A percentile compares a stretch with the other conserved stretches of the same genome.
phyloP scores from a whole-genome alignment of 2,113 vertebrate species.

The Sphyrna mokarran region DNA sequence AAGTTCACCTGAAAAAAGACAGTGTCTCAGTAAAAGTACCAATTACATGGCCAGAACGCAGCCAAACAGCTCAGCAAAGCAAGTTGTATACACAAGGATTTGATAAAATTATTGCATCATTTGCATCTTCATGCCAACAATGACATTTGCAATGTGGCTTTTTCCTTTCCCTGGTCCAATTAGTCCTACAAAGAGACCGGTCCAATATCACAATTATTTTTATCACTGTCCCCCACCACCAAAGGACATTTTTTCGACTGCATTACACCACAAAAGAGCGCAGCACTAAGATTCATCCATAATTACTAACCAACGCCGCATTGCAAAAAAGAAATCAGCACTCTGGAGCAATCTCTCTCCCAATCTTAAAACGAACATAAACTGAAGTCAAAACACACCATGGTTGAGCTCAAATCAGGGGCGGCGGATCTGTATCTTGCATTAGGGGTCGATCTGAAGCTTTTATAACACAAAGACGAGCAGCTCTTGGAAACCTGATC shows the following conservation, averaged over 20 bases:
- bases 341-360: not conserved
- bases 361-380: not conserved
- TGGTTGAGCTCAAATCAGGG: not conserved
- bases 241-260: not conserved
- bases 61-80: not conserved
- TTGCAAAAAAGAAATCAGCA: not conserved
- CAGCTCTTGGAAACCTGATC: not conserved
- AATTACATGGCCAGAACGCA: no score
- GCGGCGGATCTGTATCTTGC: not conserved
- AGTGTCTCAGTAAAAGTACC: not conserved
- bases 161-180: not conserved
- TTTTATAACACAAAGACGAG: not conserved
- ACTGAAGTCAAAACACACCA: not conserved
- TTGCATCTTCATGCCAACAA: not conserved
- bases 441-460: no score
- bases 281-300: not conserved
- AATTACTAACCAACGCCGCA: not conserved
- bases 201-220: not conserved
- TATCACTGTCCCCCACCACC: no score
- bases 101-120: not conserved
- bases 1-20: constrained; percentile 78
- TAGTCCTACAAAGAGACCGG: not conserved
- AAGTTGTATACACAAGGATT: not conserved
- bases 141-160: not conserved
- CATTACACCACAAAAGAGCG: not conserved